phyloP scores from a whole-genome alignment of 2,888 invertebrate species.

The Synanthedon tipuliformis region DNA sequence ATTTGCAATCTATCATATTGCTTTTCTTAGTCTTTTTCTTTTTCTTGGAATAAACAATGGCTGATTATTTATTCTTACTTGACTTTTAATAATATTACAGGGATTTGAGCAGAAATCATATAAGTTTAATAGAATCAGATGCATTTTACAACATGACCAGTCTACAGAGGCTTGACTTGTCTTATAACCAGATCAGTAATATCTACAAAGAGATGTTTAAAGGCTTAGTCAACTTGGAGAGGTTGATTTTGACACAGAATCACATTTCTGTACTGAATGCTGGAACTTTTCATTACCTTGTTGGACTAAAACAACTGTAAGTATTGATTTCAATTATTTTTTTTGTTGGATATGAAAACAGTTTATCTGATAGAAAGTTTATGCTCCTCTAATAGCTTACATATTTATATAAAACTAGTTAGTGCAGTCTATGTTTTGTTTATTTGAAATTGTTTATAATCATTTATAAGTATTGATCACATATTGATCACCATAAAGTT shows the following conservation, averaged over 20 bases:
- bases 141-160: conserved; percentile 81
- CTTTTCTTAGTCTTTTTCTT: no score
- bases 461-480: no score
- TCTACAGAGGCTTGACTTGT: conserved; percentile 77
- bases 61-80: conserved; percentile 2
- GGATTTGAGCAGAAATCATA: conserved; percentile 84
- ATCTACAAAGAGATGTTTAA: conserved; percentile 78
- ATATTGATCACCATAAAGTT: no score
- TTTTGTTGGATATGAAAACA: no score
- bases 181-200: conserved; percentile 76
- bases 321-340: conserved; percentile 23
- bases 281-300: conserved; percentile 78
- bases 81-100: conserved; percentile 52
- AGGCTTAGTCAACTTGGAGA: conserved; percentile 75
- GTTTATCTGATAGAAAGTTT: no score
- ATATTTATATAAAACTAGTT: no score
- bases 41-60: no score
- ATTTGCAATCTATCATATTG: no score
- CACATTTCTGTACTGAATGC: conserved; percentile 76
- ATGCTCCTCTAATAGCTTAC: no score
- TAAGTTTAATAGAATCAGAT: conserved; percentile 77
- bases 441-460: no score
- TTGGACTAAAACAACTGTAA: conserved; percentile 80
- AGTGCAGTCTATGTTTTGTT: no score
- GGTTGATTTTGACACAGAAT: conserved; percentile 79